Conservation (phyloP, 2,888 invertebrate genomes). For the Aporophyla lueneburgensis region DNA sequence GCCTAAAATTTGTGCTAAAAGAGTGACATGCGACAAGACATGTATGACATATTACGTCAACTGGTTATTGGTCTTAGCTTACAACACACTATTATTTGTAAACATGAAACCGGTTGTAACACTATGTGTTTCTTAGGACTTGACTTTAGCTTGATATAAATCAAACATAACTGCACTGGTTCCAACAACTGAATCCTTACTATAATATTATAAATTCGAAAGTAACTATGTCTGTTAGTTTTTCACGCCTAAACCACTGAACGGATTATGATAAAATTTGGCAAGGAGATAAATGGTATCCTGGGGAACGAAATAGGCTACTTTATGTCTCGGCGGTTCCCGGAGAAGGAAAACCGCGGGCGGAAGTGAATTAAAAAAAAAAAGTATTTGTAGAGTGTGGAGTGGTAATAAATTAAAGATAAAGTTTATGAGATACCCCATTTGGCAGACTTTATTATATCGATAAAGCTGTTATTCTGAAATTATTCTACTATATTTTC, state of each 20-base stretch:
- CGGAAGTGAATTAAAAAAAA: neutral
- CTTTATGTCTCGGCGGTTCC: neutral
- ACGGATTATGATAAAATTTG: neutral
- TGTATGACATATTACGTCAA: slow-evolving; percentile 13
- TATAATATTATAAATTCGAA: neutral
- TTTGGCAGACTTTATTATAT: slow-evolving; percentile 6
- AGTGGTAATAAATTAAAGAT: slow-evolving; percentile 6
- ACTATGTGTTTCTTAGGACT: slow-evolving; percentile 4
- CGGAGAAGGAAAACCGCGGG: neutral
- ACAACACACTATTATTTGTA: slow-evolving; percentile 20
- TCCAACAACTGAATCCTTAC: neutral
- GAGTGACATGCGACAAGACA: neutral
- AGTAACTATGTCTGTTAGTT: neutral
- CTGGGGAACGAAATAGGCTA: neutral
- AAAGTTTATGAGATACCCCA: slow-evolving; percentile 12
- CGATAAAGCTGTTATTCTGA: slow-evolving; percentile 16
- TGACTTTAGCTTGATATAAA: slow-evolving; percentile 3
- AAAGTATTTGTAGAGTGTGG: no score
- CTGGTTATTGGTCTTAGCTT: slow-evolving; percentile 10
- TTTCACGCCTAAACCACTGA: neutral
- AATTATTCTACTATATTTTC: no score
- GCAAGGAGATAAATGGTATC: neutral
- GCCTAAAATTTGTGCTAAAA: slow-evolving; percentile 12
- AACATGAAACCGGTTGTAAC: slow-evolving; percentile 37
- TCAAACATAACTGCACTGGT: neutral